phyloP scores from a whole-genome alignment of 2,888 invertebrate species.

The Barypeithes pellucidus region DNA sequence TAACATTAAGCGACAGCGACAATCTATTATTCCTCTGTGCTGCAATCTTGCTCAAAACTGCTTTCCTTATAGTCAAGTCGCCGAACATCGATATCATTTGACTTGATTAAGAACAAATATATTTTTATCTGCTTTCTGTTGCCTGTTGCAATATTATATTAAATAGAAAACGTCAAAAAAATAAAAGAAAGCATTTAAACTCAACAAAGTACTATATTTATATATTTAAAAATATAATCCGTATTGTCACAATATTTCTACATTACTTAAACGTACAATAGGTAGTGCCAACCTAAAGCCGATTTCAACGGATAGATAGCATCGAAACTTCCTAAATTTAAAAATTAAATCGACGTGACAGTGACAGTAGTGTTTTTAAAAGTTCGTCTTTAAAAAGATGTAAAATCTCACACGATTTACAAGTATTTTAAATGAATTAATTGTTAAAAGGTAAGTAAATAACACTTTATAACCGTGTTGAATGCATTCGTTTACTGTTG shows the following conservation, averaged over 20 bases:
- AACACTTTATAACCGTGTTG: background rate
- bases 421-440: background rate
- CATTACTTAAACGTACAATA: background rate
- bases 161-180: too few species aligned
- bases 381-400: background rate
- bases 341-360: constrained; percentile 20
- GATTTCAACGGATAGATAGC: background rate
- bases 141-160: too few species aligned
- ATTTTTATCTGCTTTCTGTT: too few species aligned
- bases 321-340: constrained; percentile 9
- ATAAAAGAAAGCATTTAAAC: too few species aligned
- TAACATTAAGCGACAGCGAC: too few species aligned
- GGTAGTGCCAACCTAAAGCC: constrained; percentile 5
- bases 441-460: background rate
- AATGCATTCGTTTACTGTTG: background rate
- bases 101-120: too few species aligned
- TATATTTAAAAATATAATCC: too few species aligned
- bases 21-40: too few species aligned
- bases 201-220: too few species aligned
- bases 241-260: background rate
- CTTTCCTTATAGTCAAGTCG: background rate
- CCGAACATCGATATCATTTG: background rate
- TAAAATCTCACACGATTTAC: background rate
- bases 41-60: background rate
- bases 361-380: constrained; percentile 4